These are phyloP conservation scores for Erpornis zantholeuca DNA, from an alignment of 2,113 vertebrate genomes.

Conservation along the genomic window DNA sequence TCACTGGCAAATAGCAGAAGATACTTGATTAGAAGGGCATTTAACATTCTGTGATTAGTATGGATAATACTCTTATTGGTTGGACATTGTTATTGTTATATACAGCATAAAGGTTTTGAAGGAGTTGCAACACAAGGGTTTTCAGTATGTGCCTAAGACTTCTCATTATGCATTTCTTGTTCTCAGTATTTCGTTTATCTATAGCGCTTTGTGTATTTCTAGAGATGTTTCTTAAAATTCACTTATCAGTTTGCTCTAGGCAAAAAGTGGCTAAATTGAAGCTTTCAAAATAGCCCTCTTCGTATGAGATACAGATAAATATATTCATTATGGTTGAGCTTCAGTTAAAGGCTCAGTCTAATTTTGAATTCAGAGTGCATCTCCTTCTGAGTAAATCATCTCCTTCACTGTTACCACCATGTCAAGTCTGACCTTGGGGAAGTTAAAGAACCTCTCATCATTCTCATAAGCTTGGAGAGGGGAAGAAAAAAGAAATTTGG, in stretches of 20 bases:
- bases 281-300: neutral
- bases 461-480: neutral
- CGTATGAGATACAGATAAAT: neutral
- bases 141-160: neutral
- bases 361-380: neutral
- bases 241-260: neutral
- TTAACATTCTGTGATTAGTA: neutral
- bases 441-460: neutral
- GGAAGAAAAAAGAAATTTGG: neutral
- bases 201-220: neutral
- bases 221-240: neutral
- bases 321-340: neutral
- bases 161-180: neutral
- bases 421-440: slow-evolving; percentile 32
- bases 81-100: neutral
- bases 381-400: neutral
- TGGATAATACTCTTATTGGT: neutral
- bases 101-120: neutral
- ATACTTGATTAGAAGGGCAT: neutral
- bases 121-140: neutral
- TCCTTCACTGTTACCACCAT: neutral
- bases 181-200: neutral
- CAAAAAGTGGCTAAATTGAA: neutral
- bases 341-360: neutral
- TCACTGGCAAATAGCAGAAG: neutral